Evolutionary conservation across 2,888 invertebrate species (phyloP), one percentile per base, ranked within the genome.

Genomic region (Rhogogaster chlorosoma): DNA sequence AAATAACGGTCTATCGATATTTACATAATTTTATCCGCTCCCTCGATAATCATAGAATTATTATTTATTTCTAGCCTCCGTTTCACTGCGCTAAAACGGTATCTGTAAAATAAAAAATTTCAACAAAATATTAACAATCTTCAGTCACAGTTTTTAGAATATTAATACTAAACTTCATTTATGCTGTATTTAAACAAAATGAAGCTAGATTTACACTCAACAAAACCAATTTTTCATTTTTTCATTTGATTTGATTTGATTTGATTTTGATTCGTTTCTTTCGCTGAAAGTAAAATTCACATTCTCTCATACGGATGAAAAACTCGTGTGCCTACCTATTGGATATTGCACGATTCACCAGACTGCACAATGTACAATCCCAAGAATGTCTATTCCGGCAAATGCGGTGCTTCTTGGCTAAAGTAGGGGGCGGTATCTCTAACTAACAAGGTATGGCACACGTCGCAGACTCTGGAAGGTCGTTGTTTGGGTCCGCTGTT

Each of bases 371-470:
- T 7, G 32, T 64, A 84, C 57, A 85, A 42, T 85, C 83, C 36
- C n/a, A 64, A 22, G 64, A 82, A 29, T 78, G 77, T 29, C 84
- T 86, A 88, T 91, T 94, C 94, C 73, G 94, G 94, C 70, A 94
- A 92, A 90, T 94, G 95, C 77, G 96, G 96, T 88, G 96, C 96
- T 91, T 96, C 97, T 88, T 97, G 97, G 94, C 98, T 98, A 95
- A 98, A 98, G 94, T 98, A 98, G 75, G 98, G 98, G 90, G 98
- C 97, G 88, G 97, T 96, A 94, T 98, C 96, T 91, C 97, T 97
- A 94, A 97, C 98, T 93, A 99, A 96, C 92, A 99, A 95, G 80
- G 99, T 99, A 95, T 99, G 98, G 94, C 99, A 99, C 86, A 99
- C 98, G 94, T 97, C 96, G 95, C 99, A 99, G 88, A 99, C 99